Conservation (phyloP, 2,797 vertebrate species). For the Margarornis squamiger region DNA sequence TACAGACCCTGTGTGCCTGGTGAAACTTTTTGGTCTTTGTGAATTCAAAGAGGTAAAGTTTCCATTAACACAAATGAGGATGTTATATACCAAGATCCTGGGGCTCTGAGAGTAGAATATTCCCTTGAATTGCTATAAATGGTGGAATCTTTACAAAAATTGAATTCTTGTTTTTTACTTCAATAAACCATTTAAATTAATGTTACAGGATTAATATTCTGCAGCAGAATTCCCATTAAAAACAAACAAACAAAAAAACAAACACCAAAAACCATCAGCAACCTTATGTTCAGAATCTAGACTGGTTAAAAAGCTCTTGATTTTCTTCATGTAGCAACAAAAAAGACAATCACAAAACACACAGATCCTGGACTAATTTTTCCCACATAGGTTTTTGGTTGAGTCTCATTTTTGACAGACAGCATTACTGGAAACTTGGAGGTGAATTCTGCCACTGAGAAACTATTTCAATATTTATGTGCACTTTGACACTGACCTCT, state of each 20-base stretch:
- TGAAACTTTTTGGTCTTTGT: constrained; percentile 42
- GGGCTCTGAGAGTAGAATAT: not conserved
- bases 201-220: not conserved
- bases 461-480: not conserved
- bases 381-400: accelerated
- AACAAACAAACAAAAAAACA: not conserved
- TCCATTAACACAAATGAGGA: constrained; percentile 1
- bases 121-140: constrained; percentile 17
- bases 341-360: not conserved
- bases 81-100: not conserved
- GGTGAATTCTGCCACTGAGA: not conserved
- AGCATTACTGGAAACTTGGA: not conserved
- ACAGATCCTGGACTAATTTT: not conserved
- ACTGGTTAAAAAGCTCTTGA: not conserved
- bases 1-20: constrained; percentile 3
- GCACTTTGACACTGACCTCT: not conserved
- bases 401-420: not conserved
- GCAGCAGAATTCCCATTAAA: not conserved
- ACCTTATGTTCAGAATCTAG: not conserved
- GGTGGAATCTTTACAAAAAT: not conserved
- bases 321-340: not conserved
- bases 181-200: not conserved
- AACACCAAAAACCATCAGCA: not conserved
- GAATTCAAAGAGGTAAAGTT: constrained; percentile 43
- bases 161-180: not conserved